phyloP scores from a whole-genome alignment of 2,113 vertebrate genomes.

The Salvelinus alpinus region DNA sequence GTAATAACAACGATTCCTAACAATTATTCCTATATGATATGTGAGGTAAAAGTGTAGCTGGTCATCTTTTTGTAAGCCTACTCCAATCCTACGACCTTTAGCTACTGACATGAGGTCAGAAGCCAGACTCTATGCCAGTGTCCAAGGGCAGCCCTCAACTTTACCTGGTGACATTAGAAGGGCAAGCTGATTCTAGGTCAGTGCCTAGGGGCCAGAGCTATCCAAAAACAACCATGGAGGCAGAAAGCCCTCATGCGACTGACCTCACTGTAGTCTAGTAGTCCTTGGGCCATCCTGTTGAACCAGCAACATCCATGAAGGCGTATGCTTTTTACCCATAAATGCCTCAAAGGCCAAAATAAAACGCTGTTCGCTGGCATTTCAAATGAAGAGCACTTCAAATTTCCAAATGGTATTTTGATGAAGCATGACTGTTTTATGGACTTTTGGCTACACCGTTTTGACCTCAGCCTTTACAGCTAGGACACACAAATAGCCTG shows the following conservation, averaged over 20 bases:
- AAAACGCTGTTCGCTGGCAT: slow-evolving; percentile 48
- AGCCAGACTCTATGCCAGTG: not conserved
- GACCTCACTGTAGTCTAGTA: not conserved
- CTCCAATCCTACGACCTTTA: too few relatives aligned
- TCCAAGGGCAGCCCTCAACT: not conserved
- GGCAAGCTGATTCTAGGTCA: not conserved
- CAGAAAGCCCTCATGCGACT: not conserved
- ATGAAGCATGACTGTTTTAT: slow-evolving; percentile 8
- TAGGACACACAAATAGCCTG: slow-evolving; percentile 34
- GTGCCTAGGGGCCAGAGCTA: not conserved
- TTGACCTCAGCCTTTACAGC: not conserved
- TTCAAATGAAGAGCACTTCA: slow-evolving; percentile 46
- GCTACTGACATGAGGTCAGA: too few relatives aligned
- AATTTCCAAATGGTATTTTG: slow-evolving; percentile 33
- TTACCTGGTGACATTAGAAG: not conserved
- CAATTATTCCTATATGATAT: too few relatives aligned
- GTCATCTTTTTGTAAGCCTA: too few relatives aligned
- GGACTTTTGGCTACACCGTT: not conserved
- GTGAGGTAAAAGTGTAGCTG: too few relatives aligned
- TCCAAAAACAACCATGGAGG: not conserved
- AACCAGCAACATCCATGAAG: slow-evolving; percentile 28
- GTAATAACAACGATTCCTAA: too few relatives aligned
- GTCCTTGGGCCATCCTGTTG: slow-evolving; percentile 24
- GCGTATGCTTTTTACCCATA: slow-evolving; percentile 49
- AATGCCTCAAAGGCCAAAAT: slow-evolving; percentile 57